These are phyloP conservation scores for Lutjanus argentimaculatus DNA, from an alignment of 2,797 vertebrate genomes.

Conservation along the genomic window DNA sequence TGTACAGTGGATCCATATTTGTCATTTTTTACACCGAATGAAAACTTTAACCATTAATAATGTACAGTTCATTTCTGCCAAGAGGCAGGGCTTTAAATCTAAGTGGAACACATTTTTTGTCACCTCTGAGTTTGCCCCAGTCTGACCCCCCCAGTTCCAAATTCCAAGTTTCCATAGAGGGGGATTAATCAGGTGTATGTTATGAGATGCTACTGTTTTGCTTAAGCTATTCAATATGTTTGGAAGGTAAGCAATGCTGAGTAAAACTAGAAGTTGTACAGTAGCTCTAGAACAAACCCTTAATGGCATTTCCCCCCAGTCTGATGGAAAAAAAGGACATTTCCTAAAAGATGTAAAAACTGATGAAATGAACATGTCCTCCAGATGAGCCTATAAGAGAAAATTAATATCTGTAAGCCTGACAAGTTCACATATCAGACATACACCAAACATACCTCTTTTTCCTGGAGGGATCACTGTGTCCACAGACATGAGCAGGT, in stretches of 20 bases:
- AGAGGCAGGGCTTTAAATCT: background rate
- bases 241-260: background rate
- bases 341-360: background rate
- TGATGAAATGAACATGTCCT: background rate
- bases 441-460: conserved; percentile 84
- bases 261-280: background rate
- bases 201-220: background rate
- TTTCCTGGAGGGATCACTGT: conserved; percentile 93
- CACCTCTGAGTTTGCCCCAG: background rate
- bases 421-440: background rate
- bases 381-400: background rate
- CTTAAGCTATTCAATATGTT: background rate
- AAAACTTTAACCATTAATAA: background rate
- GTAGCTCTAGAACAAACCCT: background rate
- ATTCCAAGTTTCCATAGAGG: background rate
- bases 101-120: background rate
- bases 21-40: background rate
- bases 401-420: background rate
- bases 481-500: conserved; percentile 95
- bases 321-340: background rate
- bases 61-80: background rate
- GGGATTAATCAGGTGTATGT: background rate
- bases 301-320: background rate
- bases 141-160: background rate
- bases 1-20: background rate